Conservation (phyloP, 1,140 invertebrate species). For the Oncopodura yosiiana region DNA sequence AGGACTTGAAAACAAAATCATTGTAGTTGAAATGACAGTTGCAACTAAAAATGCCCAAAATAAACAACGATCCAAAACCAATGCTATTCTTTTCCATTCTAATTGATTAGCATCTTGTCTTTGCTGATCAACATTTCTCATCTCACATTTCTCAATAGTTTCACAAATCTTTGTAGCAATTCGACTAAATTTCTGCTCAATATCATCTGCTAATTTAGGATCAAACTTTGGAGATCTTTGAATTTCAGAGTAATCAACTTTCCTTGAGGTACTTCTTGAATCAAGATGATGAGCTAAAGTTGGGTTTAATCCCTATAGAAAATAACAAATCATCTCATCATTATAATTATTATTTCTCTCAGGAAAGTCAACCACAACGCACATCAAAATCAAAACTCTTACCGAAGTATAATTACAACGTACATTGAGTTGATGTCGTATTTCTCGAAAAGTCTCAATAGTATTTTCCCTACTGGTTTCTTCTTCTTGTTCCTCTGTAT, state of each 20-base stretch:
- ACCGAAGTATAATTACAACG: too few relatives aligned
- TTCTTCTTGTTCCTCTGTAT: slow-evolving; percentile 2
- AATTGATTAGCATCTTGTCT: slow-evolving; percentile 53
- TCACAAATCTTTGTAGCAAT: slow-evolving; percentile 57
- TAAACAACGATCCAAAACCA: slow-evolving; percentile 57
- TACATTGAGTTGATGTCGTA: slow-evolving; percentile 26
- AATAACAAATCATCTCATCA: too few relatives aligned
- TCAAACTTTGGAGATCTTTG: slow-evolving; percentile 37
- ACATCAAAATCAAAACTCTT: too few relatives aligned
- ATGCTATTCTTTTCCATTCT: slow-evolving; percentile 68
- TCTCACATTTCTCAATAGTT: slow-evolving; percentile 61
- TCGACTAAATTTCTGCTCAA: slow-evolving; percentile 52
- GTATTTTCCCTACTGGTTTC: background rate
- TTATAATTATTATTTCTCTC: too few relatives aligned
- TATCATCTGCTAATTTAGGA: slow-evolving; percentile 40
- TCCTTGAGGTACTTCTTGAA: slow-evolving; percentile 21
- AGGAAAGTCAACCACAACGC: too few relatives aligned
- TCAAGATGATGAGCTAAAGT: slow-evolving; percentile 21
- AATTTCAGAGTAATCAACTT: slow-evolving; percentile 32
- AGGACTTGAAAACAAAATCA: slow-evolving; percentile 52
- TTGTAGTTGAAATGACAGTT: slow-evolving; percentile 52
- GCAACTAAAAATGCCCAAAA: slow-evolving; percentile 57
- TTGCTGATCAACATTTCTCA: slow-evolving; percentile 56
- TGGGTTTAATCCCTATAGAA: slow-evolving; percentile 20
- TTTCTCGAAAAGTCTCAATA: slow-evolving; percentile 16